These are phyloP conservation scores for Scopus umbretta DNA, from an alignment of 2,113 vertebrate genomes.

Conservation along the genomic window DNA sequence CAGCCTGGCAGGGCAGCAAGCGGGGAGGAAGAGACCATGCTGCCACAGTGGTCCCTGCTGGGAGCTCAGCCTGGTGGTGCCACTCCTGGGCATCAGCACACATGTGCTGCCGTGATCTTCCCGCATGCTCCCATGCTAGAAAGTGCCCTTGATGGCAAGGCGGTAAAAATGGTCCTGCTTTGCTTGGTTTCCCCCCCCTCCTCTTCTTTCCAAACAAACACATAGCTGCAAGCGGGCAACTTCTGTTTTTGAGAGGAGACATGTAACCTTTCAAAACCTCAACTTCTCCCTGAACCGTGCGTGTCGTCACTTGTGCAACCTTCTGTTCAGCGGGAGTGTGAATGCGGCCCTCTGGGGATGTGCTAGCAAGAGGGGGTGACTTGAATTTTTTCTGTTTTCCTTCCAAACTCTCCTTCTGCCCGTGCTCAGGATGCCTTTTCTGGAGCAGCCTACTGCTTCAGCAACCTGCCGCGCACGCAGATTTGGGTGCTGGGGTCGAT, in stretches of 20 bases:
- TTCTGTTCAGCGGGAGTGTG: conserved; percentile 34
- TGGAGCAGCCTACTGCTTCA: not conserved
- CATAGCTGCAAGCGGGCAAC: not conserved
- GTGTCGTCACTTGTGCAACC: conserved; percentile 2
- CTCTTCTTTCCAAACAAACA: not conserved
- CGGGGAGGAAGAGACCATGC: fast-evolving
- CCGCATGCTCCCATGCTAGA: fast-evolving
- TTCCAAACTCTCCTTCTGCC: not conserved
- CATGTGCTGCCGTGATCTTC: fast-evolving
- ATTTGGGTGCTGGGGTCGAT: not conserved
- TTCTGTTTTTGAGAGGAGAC: conserved; percentile 8
- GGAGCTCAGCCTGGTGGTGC: not conserved
- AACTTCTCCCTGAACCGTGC: not conserved
- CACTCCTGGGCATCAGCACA: not conserved
- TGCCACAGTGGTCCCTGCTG: fast-evolving
- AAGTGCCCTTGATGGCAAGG: not conserved
- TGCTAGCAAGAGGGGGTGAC: not conserved
- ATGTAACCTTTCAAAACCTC: conserved; percentile 12
- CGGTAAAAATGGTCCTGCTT: fast-evolving
- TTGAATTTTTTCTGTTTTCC: not conserved
- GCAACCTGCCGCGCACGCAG: not conserved
- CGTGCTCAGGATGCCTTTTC: not conserved
- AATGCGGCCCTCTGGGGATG: conserved; percentile 8
- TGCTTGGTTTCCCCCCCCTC: not conserved
- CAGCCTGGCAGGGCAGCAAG: not conserved